phyloP scores from a whole-genome alignment of 2,113 vertebrate species.

The Leptobrachium leishanense region DNA sequence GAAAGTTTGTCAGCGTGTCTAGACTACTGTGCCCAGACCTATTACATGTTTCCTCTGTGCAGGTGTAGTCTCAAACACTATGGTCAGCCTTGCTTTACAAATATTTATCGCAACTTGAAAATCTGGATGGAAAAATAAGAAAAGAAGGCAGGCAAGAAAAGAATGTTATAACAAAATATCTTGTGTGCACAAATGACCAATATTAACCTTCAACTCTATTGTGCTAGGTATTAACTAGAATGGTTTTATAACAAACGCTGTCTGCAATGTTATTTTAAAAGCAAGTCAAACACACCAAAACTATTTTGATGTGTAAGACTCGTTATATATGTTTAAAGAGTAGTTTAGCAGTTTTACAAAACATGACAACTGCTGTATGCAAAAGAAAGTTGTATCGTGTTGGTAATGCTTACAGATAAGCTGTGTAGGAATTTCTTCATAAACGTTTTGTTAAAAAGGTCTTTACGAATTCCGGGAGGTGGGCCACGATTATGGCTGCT shows the following conservation, averaged over 20 bases:
- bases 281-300: not conserved
- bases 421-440: too few relatives aligned
- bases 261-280: not conserved
- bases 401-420: too few relatives aligned
- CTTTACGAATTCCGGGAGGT: too few relatives aligned
- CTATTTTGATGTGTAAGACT: too few relatives aligned
- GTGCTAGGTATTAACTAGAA: not conserved
- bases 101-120: not conserved
- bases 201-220: not conserved
- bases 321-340: too few relatives aligned
- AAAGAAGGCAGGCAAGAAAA: not conserved
- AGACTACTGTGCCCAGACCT: not conserved
- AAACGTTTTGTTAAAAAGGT: too few relatives aligned
- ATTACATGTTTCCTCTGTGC: not conserved
- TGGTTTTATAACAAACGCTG: not conserved
- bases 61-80: not conserved
- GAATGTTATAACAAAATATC: not conserved
- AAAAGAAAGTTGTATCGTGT: too few relatives aligned
- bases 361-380: too few relatives aligned
- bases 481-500: too few relatives aligned
- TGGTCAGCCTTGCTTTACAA: not conserved
- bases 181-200: not conserved
- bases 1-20: not conserved
- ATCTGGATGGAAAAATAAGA: not conserved
- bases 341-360: too few relatives aligned